phyloP scores from a whole-genome alignment of 2,113 vertebrate genomes.

The Anoplopoma fimbria region DNA sequence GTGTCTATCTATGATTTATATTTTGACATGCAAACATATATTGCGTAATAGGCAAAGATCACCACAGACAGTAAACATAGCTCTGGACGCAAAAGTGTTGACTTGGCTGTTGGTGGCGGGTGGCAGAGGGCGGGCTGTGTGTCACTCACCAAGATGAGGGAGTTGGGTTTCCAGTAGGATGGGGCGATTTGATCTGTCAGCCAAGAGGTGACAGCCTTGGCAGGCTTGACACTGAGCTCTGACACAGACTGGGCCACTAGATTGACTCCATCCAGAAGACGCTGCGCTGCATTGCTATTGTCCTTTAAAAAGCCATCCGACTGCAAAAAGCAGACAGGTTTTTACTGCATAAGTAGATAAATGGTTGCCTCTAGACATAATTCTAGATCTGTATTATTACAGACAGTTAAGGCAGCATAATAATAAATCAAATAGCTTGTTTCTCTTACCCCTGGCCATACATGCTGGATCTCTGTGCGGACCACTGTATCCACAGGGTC shows the following conservation, averaged over 20 bases:
- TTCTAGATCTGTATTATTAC: neutral
- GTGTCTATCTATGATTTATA: slow-evolving; percentile 37
- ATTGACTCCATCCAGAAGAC: slow-evolving; percentile 96
- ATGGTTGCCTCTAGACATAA: neutral
- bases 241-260: slow-evolving; percentile 98
- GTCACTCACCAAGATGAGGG: slow-evolving; percentile 93
- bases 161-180: slow-evolving; percentile 99
- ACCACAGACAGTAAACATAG: slow-evolving; percentile 67
- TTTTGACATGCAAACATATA: slow-evolving; percentile 50
- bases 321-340: slow-evolving; percentile 75
- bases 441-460: slow-evolving; percentile 95
- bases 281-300: slow-evolving; percentile 98
- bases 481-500: slow-evolving; percentile 98
- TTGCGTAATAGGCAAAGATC: slow-evolving; percentile 62
- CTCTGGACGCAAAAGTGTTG: slow-evolving; percentile 70
- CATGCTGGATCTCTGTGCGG: slow-evolving; percentile 97
- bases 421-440: neutral
- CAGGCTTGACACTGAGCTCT: slow-evolving; percentile 96
- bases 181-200: slow-evolving; percentile 98
- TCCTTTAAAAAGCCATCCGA: slow-evolving; percentile 96
- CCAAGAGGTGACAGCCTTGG: slow-evolving; percentile 98
- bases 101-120: slow-evolving; percentile 81
- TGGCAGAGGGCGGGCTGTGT: slow-evolving; percentile 88
- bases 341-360: neutral
- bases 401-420: neutral